phyloP scores from a whole-genome alignment of 1,140 invertebrate genomes.

The Leguminivora glycinivorella region DNA sequence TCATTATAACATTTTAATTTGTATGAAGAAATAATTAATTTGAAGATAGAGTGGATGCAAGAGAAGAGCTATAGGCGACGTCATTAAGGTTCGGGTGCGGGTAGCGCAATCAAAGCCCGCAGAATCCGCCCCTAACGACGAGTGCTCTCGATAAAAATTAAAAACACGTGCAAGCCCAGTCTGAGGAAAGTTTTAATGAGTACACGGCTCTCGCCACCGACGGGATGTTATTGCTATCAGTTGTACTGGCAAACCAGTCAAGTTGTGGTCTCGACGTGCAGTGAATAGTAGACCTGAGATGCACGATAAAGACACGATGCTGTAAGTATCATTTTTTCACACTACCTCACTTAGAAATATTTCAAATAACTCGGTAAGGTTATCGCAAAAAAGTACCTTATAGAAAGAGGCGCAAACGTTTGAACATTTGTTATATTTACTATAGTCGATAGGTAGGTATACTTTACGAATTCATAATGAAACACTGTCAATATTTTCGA shows the following conservation, averaged over 20 bases:
- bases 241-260: background rate
- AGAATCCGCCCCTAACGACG: slow-evolving; percentile 63
- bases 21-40: slow-evolving; percentile 59
- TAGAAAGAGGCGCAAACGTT: too few species aligned
- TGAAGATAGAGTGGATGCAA: slow-evolving; percentile 64
- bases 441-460: too few species aligned
- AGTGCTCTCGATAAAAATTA: slow-evolving; percentile 79
- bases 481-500: too few species aligned
- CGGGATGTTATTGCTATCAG: slow-evolving; percentile 47
- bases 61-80: slow-evolving; percentile 35
- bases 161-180: slow-evolving; percentile 77
- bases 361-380: too few species aligned
- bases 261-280: background rate
- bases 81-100: slow-evolving; percentile 62
- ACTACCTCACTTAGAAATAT: too few species aligned
- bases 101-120: slow-evolving; percentile 76
- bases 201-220: slow-evolving; percentile 62
- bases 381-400: too few species aligned
- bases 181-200: slow-evolving; percentile 79
- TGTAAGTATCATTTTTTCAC: too few species aligned
- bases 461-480: too few species aligned
- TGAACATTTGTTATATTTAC: too few species aligned
- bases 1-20: slow-evolving; percentile 68
- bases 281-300: background rate
- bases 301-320: too few species aligned